Evolutionary conservation across 2,113 vertebrate species (phyloP), one percentile per base, ranked within the genome.

Genomic region (Neopipo cinnamomea): DNA sequence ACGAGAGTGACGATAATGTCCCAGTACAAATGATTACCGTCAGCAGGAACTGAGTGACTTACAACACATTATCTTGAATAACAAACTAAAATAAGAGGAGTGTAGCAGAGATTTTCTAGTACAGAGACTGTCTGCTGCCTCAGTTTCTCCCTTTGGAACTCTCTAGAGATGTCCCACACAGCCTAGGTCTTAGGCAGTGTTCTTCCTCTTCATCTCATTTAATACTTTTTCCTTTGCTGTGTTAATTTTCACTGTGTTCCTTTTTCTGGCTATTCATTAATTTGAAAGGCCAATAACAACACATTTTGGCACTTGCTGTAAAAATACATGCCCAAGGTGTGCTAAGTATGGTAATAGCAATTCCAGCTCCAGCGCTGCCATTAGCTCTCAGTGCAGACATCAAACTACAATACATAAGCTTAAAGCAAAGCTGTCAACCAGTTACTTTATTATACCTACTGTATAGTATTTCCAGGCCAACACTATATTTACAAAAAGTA

Each of bases 361-460:
- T 73, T 89, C 74, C 58, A 91, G 53, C 42, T 85, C 49, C 80
- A 76, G 55, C 0, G 0, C 44, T 78, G 52, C 28, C 84, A 49
- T 84, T 94, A 87, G 49, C 11, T 68, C 70, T 70, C 79, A 80
- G 72, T 67, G 72, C 72, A 90, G 67, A 80, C 24, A 84, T 89
- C 88, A 71, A 93, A 77, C 30, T 62, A n/a, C 30, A 90, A 63
- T 67, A 55, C 19, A 67, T 88, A 83, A 88, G 42, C 42, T 77
- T 88, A 89, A 93, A 0, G 8, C 59, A 89, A 94, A 91, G 35
- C 50, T 88, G 66, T 89, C 67, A 91, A 8, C 11, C 0, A 0
- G 68, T 76, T 93, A 96, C 30, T 88, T 90, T 89, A 85, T 85
- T 95, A 39, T 50, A 66, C 21, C 37, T 70, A 66, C 59, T 83